Conservation (phyloP, 2,797 vertebrate genomes). For the Acanthurus leucopareius region DNA sequence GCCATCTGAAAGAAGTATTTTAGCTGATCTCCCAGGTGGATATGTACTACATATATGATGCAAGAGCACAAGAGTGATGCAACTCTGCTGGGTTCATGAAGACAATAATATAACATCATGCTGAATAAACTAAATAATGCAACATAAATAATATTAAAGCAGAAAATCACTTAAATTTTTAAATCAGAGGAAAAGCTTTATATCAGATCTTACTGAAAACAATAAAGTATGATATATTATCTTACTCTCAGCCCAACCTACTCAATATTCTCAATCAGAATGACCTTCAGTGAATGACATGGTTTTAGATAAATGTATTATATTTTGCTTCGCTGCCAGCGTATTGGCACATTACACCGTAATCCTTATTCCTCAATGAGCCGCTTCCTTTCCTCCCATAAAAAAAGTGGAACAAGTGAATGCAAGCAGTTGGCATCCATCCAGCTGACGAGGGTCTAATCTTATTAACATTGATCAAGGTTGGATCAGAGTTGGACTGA, state of each 20-base stretch:
- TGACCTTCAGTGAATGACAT: slow-evolving; percentile 31
- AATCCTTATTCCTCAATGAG: slow-evolving; percentile 20
- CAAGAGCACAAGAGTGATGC: background rate
- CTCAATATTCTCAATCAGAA: slow-evolving; percentile 9
- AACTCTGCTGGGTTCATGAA: background rate
- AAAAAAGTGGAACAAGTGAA: slow-evolving; percentile 40
- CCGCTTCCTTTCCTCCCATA: slow-evolving; percentile 15
- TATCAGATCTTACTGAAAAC: background rate
- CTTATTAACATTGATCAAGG: slow-evolving; percentile 61
- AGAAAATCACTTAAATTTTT: background rate
- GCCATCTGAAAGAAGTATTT: slow-evolving; percentile 34
- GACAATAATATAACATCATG: background rate
- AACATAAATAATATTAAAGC: slow-evolving; percentile 5
- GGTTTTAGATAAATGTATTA: slow-evolving; percentile 34
- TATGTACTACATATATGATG: slow-evolving; percentile 19
- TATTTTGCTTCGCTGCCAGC: slow-evolving; percentile 29
- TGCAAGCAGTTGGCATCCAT: slow-evolving; percentile 35
- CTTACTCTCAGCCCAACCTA: slow-evolving; percentile 1
- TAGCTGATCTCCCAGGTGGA: slow-evolving; percentile 28
- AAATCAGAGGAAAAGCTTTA: slow-evolving; percentile 8
- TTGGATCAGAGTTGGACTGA: no score
- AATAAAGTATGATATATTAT: slow-evolving; percentile 17
- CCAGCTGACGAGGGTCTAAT: slow-evolving; percentile 39
- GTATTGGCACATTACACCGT: slow-evolving; percentile 18
- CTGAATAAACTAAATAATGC: background rate